Evolutionary conservation across 2,888 invertebrate species (phyloP), one percentile per base, ranked within the genome.

Genomic region (Acanthococcus lagerstroemiae): DNA sequence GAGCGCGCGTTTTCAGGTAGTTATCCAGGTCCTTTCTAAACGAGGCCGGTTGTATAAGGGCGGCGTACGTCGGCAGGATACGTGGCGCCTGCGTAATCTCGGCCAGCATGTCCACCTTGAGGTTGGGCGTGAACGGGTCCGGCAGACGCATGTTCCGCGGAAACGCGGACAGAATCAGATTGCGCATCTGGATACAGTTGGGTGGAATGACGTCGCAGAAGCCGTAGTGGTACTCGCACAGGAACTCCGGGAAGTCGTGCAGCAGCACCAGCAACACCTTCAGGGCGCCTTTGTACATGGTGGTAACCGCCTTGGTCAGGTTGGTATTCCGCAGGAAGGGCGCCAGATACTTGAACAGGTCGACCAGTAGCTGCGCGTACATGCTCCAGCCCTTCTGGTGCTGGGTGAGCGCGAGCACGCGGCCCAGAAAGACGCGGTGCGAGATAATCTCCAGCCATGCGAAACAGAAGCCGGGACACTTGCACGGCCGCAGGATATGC

Each of bases 141-240:
- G 99, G 99, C 55, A 99, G 80, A 1, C 96, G 83, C 97, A 99
- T 99, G 75, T 93, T 95, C 56, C 96, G 83, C 9, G 99, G 99
- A 76, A 96, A 99, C 2, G 99, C 99, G 3, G 96, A 95, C 69
- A 99, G 80, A 65, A 99, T 95, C 66, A 99, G 81, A 76, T 99
- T 99, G 58, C 99, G 83, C 93, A 99, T 94, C 77, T 92, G 97
- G 71, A 99, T 95, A 78, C 99, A 99, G 77, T 99, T 99, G 3
- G 97, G 94, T 55, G 99, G 97, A 72, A 99, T 97, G 68, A 94
- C 95, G 77, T 99, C 99, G 77, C 99, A 97, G 79, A 99, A 95
- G 52, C 93, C 92, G 76, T 97, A 97, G 77, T 99, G 96, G 77
- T 96, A 97, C 76, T 99, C 99, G 77, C 97, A 97, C 58, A 99